Evolutionary conservation across 2,888 invertebrate species (phyloP).

Genomic region (Pristionchus fissidentatus): DNA sequence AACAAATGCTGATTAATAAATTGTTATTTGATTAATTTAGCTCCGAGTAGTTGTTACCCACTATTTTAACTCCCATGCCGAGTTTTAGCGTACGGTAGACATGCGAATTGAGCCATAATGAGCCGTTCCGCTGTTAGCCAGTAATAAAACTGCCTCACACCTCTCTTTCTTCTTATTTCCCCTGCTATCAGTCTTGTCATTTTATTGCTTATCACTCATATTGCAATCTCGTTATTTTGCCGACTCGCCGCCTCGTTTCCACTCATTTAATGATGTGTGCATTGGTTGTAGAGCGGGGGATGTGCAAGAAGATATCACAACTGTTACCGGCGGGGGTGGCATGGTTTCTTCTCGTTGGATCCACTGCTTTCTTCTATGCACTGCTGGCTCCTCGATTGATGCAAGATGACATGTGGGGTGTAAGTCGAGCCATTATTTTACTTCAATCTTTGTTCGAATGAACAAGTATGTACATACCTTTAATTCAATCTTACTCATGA

Average conservation of each 20-base stretch:
- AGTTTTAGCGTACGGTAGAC: conserved; percentile 15
- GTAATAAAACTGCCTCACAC: conserved; percentile 39
- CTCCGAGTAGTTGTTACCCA: neutral
- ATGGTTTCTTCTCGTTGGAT: conserved; percentile 92
- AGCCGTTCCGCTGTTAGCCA: conserved; percentile 10
- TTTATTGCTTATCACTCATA: neutral
- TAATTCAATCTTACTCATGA: too few relatives aligned
- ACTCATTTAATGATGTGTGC: neutral
- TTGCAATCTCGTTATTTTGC: neutral
- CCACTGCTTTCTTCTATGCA: conserved; percentile 67
- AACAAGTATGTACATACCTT: too few relatives aligned
- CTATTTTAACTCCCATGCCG: conserved; percentile 26
- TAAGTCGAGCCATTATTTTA: neutral
- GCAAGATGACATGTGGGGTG: conserved; percentile 50
- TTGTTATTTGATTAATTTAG: neutral
- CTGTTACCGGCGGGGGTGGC: conserved; percentile 98
- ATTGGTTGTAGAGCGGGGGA: conserved; percentile 38
- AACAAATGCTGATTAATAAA: too few relatives aligned
- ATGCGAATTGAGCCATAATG: conserved; percentile 45
- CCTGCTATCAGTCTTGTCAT: neutral
- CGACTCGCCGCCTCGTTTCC: neutral
- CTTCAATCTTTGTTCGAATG: neutral
- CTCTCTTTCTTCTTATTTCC: neutral
- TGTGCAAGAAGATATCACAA: conserved; percentile 93
- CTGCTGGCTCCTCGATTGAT: conserved; percentile 64